Evolutionary conservation across 1,140 invertebrate species (phyloP).

Genomic region (Conus betulinus): DNA sequence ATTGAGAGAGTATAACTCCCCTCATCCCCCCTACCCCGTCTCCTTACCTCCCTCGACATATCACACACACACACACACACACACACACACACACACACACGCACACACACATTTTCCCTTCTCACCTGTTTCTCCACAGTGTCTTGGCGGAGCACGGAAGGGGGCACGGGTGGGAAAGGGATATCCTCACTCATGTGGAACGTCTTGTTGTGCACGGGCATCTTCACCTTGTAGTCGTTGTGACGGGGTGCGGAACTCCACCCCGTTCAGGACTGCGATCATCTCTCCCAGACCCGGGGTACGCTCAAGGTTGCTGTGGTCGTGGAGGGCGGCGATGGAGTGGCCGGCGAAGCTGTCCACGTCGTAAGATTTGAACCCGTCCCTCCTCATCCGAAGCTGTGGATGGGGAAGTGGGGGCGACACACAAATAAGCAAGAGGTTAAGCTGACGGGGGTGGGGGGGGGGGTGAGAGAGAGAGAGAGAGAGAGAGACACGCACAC

Average conservation of each 20-base stretch:
- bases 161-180: slow-evolving; percentile 62
- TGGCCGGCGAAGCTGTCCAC: slow-evolving; percentile 22
- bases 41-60: no score
- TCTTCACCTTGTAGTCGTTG: slow-evolving; percentile 64
- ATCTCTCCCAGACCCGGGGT: slow-evolving; percentile 65
- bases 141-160: slow-evolving; percentile 48
- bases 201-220: slow-evolving; percentile 49
- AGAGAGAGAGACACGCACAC: no score
- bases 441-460: no score
- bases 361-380: slow-evolving; percentile 47
- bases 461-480: no score
- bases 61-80: no score
- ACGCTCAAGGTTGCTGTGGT: slow-evolving; percentile 58
- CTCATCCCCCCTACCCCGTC: no score
- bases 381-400: slow-evolving; percentile 3
- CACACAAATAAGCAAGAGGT: no score
- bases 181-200: slow-evolving; percentile 57
- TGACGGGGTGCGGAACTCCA: slow-evolving; percentile 66
- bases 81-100: no score
- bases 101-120: no score
- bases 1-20: no score
- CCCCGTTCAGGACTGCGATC: slow-evolving; percentile 60
- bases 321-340: slow-evolving; percentile 49
- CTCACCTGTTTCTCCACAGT: slow-evolving; percentile 40
- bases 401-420: background rate